Conservation (phyloP, 2,113 vertebrate genomes). For the Pan paniscus region DNA sequence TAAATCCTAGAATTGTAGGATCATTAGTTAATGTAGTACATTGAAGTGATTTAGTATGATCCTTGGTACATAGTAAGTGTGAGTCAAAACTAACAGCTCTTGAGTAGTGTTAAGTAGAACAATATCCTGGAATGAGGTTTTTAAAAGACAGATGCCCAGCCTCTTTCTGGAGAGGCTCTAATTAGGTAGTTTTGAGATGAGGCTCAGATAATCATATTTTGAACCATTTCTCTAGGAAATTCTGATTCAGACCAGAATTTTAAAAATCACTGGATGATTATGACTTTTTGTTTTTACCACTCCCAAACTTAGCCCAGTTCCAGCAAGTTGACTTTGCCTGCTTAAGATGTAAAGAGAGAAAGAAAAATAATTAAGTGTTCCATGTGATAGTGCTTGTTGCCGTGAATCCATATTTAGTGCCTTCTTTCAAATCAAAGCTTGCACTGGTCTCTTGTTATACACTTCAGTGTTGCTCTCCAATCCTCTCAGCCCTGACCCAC, state of each 20-base stretch:
- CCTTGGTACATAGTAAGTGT: neutral
- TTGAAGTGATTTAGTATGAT: neutral
- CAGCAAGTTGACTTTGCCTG: neutral
- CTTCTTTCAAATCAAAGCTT: neutral
- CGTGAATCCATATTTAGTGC: neutral
- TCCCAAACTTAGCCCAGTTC: neutral
- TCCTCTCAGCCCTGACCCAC: neutral
- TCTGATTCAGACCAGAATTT: neutral
- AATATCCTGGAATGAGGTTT: neutral
- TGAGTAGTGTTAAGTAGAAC: neutral
- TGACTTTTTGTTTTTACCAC: neutral
- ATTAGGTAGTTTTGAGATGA: neutral
- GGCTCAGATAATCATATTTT: neutral
- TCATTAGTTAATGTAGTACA: neutral
- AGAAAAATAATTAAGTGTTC: neutral
- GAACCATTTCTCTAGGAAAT: neutral
- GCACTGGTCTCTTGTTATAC: neutral
- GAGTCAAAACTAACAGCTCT: neutral
- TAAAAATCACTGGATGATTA: neutral
- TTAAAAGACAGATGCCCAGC: neutral
- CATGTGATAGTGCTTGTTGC: neutral
- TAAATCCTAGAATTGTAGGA: neutral
- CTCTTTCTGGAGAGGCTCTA: neutral
- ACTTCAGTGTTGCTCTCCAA: neutral
- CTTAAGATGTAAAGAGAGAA: neutral